Base-by-base conservation (phyloP, 2,888 invertebrate genomes). In the Bombyx huttoni region DNA sequence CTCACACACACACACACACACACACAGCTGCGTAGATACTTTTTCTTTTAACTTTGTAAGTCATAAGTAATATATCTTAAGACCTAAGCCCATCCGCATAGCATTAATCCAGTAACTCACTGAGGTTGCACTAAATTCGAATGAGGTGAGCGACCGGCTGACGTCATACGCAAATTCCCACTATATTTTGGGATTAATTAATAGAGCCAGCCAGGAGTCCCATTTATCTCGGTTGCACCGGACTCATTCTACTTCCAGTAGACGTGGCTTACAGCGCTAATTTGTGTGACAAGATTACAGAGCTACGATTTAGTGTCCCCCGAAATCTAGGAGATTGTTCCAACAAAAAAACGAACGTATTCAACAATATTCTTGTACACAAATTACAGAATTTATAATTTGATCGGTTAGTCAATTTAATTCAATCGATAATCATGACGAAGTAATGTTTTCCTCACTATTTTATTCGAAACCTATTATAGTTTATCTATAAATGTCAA, bases 151-250 rank as follows among this genome's bases (percentile, higher is more conserved):
- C 47, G 47, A 47, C 47, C 47, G 47, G 10, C 50, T 51, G 34
- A 46, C 50, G 50, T 51, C 50, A 47, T 47, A 13, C 47, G 46
- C 50, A 51, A 50, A 46, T 46, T 51, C 47, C 13, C 13, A 51
- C 47, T 34, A 46, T 34, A 51, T 51, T 51, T 47, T 34, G 33
- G 46, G 50, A 51, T 47, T 47, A 51, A 51, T 51, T 51, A 47
- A 12, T 51, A 13, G 10, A 47, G 40, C 40, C 40, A 40, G 7
- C 40, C 40, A 40, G 40, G 40, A 40, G 40, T 40, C 40, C 57
- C 54, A 57, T 57, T 57, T 57, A 53, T 57, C 55, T 53, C 53
- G 54, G 56, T 54, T 52, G 55, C 40, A 40, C 40, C 40, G 40
- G 40, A 40, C 40, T 40, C 40, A 12, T 40, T 40, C 40, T 40